A percentile compares a stretch with the other conserved stretches of the same genome.
These are phyloP conservation scores for Acleris holmiana DNA, from an alignment of 2,888 invertebrate genomes.

Conservation along the genomic window DNA sequence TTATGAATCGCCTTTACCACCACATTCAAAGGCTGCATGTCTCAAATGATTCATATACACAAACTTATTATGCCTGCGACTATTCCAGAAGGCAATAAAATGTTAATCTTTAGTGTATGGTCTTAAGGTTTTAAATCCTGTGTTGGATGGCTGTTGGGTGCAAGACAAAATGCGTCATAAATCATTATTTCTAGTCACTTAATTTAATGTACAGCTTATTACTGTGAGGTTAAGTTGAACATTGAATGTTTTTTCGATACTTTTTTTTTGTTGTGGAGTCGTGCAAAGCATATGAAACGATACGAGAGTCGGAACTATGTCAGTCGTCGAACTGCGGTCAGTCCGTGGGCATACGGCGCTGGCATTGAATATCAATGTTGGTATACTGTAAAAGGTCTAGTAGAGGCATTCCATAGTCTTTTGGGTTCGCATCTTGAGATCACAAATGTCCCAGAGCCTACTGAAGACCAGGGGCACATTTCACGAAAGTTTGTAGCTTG, in stretches of 20 bases:
- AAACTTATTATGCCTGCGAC: conserved; percentile 32
- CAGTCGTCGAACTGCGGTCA: conserved; percentile 48
- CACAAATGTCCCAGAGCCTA: too few relatives aligned
- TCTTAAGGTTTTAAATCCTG: not conserved
- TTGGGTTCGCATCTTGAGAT: too few relatives aligned
- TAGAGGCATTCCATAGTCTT: too few relatives aligned
- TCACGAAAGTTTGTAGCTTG: too few relatives aligned
- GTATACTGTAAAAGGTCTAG: not conserved
- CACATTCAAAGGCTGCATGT: too few relatives aligned
- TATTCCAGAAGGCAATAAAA: conserved; percentile 28
- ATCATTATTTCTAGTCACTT: conserved; percentile 5
- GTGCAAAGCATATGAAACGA: conserved; percentile 60
- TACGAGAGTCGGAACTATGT: conserved; percentile 50
- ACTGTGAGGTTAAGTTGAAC: conserved; percentile 3
- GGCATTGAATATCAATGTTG: conserved; percentile 59
- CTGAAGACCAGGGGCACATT: too few relatives aligned
- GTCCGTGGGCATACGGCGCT: conserved; percentile 60
- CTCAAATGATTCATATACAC: too few relatives aligned
- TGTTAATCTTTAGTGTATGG: not conserved
- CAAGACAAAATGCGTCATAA: conserved; percentile 7
- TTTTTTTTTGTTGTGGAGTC: conserved; percentile 41
- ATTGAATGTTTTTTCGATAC: not conserved
- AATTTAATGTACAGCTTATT: not conserved
- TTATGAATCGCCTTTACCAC: too few relatives aligned
- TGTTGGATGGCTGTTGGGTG: not conserved